Evolutionary conservation across 2,888 invertebrate species (phyloP), one percentile per base, ranked within the genome.

Genomic region (Sussaba pulchella): DNA sequence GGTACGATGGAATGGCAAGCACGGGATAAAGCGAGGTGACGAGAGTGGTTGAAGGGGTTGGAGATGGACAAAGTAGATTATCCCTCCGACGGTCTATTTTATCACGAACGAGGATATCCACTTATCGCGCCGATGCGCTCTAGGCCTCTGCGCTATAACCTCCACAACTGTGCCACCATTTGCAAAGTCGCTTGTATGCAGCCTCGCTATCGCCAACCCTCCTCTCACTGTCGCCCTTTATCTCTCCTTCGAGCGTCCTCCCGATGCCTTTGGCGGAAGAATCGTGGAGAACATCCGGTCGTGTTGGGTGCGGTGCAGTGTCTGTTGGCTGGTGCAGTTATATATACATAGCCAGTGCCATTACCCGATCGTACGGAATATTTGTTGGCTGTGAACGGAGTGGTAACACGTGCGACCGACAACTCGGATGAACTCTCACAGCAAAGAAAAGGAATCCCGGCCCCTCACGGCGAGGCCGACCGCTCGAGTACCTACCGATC

Each of bases 91-190:
- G 47, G 73, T 78, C 78, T 69, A 78, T 78, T 78, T 78, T 78
- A 78, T 78, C 78, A 69, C 73, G 78, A 78, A 78, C 78, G 78
- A 73, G 78, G 78, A 78, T 78, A 78, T 78, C 78, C 78, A 78
- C 78, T 78, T 78, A 78, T 73, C 78, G 73, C 54, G 26, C 73
- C 73, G 78, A 78, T 78, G 78, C 69, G 73, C 73, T 78, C 69
- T 73, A 73, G 73, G 78, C 78, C 52, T 78, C 72, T 14, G 54
- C 54, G 54, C 54, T 54, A 31, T 54, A 54, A 54, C 54, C 6
- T 26, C 31, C n/a, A 54, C 54, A 54, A 54, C 31, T 54, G 54
- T 26, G 54, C 26, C 31, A 31, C 54, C 54, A 54, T 54, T 31
- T 24, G 26, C 54, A 2, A 31, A 31, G 26, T 14, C 26, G 54